Evolutionary conservation across 2,113 vertebrate genomes (phyloP).

Genomic region (Coptodon bakossiorum): DNA sequence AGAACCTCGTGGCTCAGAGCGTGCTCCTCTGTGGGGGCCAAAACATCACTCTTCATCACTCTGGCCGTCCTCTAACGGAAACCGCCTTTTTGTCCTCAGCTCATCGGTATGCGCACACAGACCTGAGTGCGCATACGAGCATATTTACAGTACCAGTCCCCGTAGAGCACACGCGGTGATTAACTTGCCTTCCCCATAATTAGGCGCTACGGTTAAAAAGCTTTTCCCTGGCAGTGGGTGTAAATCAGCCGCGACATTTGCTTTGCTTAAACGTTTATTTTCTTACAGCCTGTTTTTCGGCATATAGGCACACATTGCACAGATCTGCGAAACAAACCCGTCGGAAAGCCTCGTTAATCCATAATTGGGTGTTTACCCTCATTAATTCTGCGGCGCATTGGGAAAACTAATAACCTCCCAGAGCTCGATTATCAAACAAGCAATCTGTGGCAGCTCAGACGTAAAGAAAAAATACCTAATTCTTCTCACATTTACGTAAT

Average conservation of each 20-base stretch:
- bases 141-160: background rate
- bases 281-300: background rate
- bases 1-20: slow-evolving; percentile 26
- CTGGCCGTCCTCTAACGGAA: background rate
- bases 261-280: background rate
- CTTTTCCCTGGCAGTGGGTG: background rate
- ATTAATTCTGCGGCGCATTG: background rate
- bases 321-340: background rate
- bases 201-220: background rate
- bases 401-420: background rate
- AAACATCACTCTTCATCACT: background rate
- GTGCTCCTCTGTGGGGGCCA: background rate
- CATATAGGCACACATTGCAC: background rate
- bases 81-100: background rate
- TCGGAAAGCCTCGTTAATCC: background rate
- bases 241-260: background rate
- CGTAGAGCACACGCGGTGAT: background rate
- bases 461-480: background rate
- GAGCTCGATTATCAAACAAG: background rate
- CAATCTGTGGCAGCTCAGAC: background rate
- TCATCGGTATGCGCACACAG: slow-evolving; percentile 7
- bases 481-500: background rate
- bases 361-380: background rate
- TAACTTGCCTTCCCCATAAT: background rate
- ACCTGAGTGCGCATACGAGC: background rate